A percentile compares a stretch with the other conserved stretches of the same genome.
phyloP scores from a whole-genome alignment of 2,888 invertebrate species.

The Globia sparganii region DNA sequence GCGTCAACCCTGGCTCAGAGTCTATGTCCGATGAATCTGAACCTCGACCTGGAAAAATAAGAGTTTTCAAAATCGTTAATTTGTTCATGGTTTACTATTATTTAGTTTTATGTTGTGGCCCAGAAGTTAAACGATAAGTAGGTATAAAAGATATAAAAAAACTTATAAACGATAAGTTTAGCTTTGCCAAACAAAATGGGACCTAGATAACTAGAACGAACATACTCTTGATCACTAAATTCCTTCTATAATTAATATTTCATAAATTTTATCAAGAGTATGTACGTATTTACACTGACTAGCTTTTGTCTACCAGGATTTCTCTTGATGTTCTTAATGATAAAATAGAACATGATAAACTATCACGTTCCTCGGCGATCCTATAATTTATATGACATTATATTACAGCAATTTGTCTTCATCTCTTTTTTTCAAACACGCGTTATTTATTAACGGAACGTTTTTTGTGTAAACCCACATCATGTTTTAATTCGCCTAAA shows the following conservation, averaged over 20 bases:
- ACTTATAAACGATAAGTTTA: no score
- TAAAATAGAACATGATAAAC: slow-evolving; percentile 59
- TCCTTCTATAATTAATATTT: no score
- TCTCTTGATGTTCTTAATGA: slow-evolving; percentile 62
- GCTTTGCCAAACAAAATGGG: not conserved
- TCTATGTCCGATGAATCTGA: slow-evolving; percentile 94
- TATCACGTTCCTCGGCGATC: slow-evolving; percentile 60
- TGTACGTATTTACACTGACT: no score
- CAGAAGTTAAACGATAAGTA: not conserved
- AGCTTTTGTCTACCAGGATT: slow-evolving; percentile 43
- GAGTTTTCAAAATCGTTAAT: slow-evolving; percentile 13
- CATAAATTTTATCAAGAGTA: no score
- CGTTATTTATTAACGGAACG: slow-evolving; percentile 84
- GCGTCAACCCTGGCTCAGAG: slow-evolving; percentile 96
- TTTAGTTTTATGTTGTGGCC: not conserved
- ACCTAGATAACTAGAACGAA: not conserved
- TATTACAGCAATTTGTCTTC: slow-evolving; percentile 87
- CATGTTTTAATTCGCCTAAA: slow-evolving; percentile 88
- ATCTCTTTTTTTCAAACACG: slow-evolving; percentile 85
- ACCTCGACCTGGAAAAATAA: slow-evolving; percentile 80
- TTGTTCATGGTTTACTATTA: not conserved
- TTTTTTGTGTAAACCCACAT: slow-evolving; percentile 88
- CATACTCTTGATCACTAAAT: not conserved
- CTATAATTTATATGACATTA: slow-evolving; percentile 81
- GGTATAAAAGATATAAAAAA: no score